A percentile compares a stretch with the other conserved stretches of the same genome.
phyloP scores from a whole-genome alignment of 2,888 invertebrate species.

The Thereva nobilitata region DNA sequence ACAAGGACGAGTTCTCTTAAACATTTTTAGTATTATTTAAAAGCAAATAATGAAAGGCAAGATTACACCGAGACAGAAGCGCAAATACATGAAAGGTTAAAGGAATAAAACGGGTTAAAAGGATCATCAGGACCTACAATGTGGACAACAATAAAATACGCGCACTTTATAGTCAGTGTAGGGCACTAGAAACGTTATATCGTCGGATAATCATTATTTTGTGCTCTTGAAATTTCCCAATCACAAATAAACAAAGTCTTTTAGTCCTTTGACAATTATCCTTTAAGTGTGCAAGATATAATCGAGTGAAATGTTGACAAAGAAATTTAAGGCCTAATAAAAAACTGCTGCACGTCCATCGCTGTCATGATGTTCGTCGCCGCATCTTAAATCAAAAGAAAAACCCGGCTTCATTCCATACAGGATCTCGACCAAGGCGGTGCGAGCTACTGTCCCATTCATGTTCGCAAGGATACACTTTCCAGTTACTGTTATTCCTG shows the following conservation, averaged over 20 bases:
- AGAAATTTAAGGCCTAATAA: constrained; percentile 11
- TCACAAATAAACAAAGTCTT: constrained; percentile 14
- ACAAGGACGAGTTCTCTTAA: too few relatives aligned
- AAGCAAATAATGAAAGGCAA: too few relatives aligned
- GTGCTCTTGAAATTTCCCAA: constrained; percentile 18
- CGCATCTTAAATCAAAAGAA: neutral
- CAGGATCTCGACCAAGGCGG: neutral
- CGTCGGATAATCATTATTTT: constrained; percentile 6
- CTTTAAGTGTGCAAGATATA: neutral
- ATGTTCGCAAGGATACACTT: neutral
- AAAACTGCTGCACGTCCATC: constrained; percentile 13
- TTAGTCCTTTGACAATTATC: constrained; percentile 9
- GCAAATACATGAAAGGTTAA: too few relatives aligned
- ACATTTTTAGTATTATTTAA: too few relatives aligned
- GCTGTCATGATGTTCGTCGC: too few relatives aligned
- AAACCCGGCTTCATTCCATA: neutral
- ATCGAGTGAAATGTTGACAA: neutral
- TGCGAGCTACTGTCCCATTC: too few relatives aligned
- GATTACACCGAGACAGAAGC: too few relatives aligned
- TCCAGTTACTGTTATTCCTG: constrained; percentile 20
- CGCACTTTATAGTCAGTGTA: too few relatives aligned
- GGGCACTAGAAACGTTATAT: neutral
- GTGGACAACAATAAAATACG: too few relatives aligned
- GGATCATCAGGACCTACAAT: too few relatives aligned
- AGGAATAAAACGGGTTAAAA: too few relatives aligned